phyloP scores from a whole-genome alignment of 2,797 vertebrate genomes.

The Mus spretus region DNA sequence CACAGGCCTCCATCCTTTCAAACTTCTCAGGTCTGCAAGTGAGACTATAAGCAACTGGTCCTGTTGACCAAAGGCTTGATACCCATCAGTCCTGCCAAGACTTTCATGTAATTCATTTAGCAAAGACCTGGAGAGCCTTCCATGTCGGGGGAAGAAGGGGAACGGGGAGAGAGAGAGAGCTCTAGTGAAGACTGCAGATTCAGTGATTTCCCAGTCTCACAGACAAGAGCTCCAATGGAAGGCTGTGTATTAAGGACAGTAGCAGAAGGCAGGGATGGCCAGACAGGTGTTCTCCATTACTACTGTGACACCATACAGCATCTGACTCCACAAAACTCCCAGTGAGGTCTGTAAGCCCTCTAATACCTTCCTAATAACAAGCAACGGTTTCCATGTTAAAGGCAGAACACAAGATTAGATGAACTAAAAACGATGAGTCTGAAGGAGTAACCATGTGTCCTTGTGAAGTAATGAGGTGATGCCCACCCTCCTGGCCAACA shows the following conservation, averaged over 20 bases:
- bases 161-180: not conserved
- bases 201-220: too few species aligned
- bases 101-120: not conserved
- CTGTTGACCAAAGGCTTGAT: not conserved
- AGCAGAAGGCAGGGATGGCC: not conserved
- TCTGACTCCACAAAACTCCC: not conserved
- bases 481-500: slow-evolving; percentile 33
- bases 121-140: not conserved
- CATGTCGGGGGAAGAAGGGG: not conserved
- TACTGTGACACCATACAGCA: not conserved
- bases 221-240: not conserved
- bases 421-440: not conserved
- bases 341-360: not conserved
- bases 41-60: not conserved
- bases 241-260: too few species aligned
- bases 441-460: not conserved
- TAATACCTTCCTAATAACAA: not conserved
- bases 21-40: not conserved
- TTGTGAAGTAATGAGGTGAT: slow-evolving; percentile 54
- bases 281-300: not conserved
- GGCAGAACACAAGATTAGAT: not conserved
- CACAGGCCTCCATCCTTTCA: not conserved
- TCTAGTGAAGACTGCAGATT: not conserved
- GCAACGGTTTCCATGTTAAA: not conserved
- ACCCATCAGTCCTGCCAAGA: not conserved